phyloP scores from a whole-genome alignment of 2,797 vertebrate genomes.

The Harpagifer antarcticus region DNA sequence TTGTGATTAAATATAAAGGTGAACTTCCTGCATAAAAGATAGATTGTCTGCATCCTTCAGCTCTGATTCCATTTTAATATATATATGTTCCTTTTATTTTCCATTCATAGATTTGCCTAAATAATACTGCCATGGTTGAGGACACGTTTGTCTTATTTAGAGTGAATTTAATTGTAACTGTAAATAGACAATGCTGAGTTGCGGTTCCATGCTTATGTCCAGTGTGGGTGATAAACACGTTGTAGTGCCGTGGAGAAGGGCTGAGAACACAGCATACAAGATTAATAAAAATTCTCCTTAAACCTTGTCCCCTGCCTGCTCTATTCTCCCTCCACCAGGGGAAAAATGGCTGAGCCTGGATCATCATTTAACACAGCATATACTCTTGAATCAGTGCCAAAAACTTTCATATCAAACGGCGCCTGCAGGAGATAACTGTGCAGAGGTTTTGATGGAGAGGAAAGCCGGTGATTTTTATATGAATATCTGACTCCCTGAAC shows the following conservation, averaged over 20 bases:
- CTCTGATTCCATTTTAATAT: background rate
- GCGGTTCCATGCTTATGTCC: background rate
- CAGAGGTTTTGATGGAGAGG: constrained; percentile 28
- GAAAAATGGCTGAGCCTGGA: constrained; percentile 28
- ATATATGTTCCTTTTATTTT: background rate
- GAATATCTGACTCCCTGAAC: constrained; percentile 76
- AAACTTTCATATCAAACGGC: constrained; percentile 56
- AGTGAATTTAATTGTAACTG: constrained; percentile 2
- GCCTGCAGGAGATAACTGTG: constrained; percentile 43
- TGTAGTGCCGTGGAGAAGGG: background rate
- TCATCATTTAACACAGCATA: constrained; percentile 65
- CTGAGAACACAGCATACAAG: constrained; percentile 4
- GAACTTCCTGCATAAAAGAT: background rate
- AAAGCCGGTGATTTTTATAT: constrained; percentile 69
- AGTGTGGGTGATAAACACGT: no score
- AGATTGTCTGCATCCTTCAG: background rate
- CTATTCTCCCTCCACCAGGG: constrained; percentile 26
- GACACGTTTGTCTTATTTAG: no score
- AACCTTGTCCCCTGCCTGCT: constrained; percentile 38
- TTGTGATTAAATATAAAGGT: background rate
- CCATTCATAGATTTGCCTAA: background rate
- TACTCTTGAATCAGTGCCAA: constrained; percentile 72
- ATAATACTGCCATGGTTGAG: background rate
- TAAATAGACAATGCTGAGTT: background rate
- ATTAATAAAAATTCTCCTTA: constrained; percentile 44